Conservation (phyloP, 37 sponge, comb jelly and placozoan genomes). For the Oopsacas minuta region DNA sequence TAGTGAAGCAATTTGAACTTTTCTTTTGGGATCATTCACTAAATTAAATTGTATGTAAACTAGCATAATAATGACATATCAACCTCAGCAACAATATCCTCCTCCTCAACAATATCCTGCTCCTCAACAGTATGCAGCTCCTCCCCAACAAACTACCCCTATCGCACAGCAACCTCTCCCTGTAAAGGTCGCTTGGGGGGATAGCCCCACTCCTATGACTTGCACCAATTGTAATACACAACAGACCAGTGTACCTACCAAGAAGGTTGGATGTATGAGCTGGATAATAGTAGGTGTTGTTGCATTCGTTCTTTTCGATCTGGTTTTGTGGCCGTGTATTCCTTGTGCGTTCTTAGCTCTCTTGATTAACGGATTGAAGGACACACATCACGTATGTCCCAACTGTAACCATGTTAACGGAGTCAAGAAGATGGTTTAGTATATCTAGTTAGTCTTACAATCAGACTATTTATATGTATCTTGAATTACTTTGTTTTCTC, state of each 20-base stretch:
- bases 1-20: too few species aligned
- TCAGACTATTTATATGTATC: too few species aligned
- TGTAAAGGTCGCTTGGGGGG: not conserved
- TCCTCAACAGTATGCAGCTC: not conserved
- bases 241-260: not conserved
- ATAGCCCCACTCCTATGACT: not conserved
- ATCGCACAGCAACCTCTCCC: not conserved
- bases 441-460: too few species aligned
- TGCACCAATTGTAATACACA: not conserved
- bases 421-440: not conserved
- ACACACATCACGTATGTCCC: slow-evolving; percentile 10
- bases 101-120: not conserved
- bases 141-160: not conserved
- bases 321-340: not conserved
- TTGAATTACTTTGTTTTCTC: too few species aligned
- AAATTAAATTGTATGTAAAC: too few species aligned
- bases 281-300: not conserved
- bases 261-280: not conserved
- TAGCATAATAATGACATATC: too few species aligned
- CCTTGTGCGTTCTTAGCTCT: slow-evolving; percentile 2
- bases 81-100: not conserved
- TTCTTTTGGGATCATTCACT: too few species aligned
- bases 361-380: not conserved
- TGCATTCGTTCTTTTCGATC: not conserved
- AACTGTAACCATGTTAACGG: slow-evolving; percentile 4